These are phyloP conservation scores for Pycnomerus fuliginosus DNA, from an alignment of 2,888 invertebrate species.

Conservation along the genomic window DNA sequence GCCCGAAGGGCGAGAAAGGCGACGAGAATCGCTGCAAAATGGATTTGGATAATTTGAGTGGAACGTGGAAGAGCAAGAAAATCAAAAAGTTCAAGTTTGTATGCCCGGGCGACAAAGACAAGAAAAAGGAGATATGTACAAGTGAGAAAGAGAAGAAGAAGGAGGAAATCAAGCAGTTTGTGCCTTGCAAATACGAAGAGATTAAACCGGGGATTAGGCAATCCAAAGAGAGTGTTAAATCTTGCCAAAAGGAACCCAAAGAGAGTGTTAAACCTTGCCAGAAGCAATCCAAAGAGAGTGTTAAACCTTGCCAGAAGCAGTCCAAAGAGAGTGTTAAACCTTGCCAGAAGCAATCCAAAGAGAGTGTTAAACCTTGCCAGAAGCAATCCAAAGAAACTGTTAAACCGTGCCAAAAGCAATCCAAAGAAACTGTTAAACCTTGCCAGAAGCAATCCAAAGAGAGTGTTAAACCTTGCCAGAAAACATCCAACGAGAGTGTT, in stretches of 20 bases:
- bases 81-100: not conserved
- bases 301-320: not conserved
- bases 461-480: not conserved
- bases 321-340: no score
- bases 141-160: not conserved
- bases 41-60: no score
- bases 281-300: not conserved
- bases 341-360: no score
- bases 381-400: no score
- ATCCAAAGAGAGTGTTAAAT: not conserved
- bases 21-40: not conserved
- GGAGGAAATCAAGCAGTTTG: not conserved
- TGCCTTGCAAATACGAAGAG: not conserved
- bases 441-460: not conserved
- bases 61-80: not conserved
- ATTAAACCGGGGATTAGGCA: not conserved
- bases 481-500: conserved; percentile 4
- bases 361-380: no score
- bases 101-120: not conserved
- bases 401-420: not conserved
- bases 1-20: not conserved
- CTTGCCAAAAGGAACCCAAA: conserved; percentile 1
- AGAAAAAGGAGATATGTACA: not conserved
- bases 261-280: no score
- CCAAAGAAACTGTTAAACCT: not conserved